Evolutionary conservation across 2,113 vertebrate genomes (phyloP).

Genomic region (Delphinapterus leucas): DNA sequence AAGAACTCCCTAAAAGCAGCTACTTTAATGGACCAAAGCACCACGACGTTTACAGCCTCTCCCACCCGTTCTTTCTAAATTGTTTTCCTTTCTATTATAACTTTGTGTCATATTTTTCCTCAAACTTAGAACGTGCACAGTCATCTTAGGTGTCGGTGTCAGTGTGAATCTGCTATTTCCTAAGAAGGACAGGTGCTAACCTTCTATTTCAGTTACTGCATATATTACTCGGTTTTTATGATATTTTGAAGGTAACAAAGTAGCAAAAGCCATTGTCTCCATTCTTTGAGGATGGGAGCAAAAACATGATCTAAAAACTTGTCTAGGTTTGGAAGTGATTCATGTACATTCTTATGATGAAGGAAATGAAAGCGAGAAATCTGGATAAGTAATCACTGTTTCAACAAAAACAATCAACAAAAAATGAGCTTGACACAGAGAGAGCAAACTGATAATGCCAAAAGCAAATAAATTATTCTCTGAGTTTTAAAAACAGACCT

Average conservation of each 20-base stretch:
- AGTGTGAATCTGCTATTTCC: not conserved
- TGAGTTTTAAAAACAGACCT: constrained; percentile 62
- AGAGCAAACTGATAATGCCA: constrained; percentile 66
- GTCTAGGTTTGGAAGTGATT: constrained; percentile 76
- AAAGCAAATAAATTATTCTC: constrained; percentile 70
- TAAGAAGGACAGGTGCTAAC: not conserved
- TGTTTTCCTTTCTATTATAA: not conserved
- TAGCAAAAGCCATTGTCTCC: constrained; percentile 51
- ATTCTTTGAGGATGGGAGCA: constrained; percentile 35
- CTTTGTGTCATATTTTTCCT: not conserved
- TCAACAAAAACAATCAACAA: constrained; percentile 72
- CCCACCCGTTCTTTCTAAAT: not conserved
- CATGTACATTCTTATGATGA: constrained; percentile 73
- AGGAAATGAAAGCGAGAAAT: constrained; percentile 81
- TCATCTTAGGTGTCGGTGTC: not conserved
- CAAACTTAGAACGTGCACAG: not conserved
- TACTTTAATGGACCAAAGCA: not conserved
- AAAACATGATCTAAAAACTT: constrained; percentile 68
- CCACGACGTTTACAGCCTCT: not conserved
- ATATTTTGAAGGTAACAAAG: constrained; percentile 49
- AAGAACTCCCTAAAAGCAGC: not conserved
- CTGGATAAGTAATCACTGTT: constrained; percentile 76
- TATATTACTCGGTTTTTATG: not conserved
- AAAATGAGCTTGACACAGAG: constrained; percentile 67
- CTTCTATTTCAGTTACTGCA: not conserved